Evolutionary conservation across 2,113 vertebrate genomes (phyloP).

Genomic region (Rhagologus leucostigma): DNA sequence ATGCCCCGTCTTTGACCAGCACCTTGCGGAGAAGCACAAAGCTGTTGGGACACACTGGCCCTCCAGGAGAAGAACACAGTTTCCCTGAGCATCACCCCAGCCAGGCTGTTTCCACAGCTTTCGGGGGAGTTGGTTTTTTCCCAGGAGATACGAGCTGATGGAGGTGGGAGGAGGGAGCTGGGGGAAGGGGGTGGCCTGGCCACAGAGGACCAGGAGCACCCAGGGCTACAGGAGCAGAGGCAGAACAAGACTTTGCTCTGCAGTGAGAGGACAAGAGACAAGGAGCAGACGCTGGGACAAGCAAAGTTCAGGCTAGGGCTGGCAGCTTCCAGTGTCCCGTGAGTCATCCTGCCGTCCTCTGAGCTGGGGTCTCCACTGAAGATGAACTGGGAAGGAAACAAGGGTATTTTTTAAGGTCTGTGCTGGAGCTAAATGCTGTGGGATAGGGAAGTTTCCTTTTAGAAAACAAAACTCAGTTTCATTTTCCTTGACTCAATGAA

Average conservation of each 20-base stretch:
- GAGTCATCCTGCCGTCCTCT: background rate
- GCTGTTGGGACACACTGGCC: background rate
- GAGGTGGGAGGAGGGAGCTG: background rate
- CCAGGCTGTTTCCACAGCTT: background rate
- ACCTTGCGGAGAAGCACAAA: background rate
- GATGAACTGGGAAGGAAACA: background rate
- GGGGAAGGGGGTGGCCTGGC: background rate
- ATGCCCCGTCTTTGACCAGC: background rate
- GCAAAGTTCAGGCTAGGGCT: background rate
- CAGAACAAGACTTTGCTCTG: background rate
- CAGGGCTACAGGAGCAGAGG: background rate
- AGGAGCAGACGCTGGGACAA: accelerated
- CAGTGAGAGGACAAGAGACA: no score
- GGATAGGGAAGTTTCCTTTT: background rate
- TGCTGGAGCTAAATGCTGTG: accelerated
- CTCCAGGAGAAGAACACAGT: background rate
- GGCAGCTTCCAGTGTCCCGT: accelerated
- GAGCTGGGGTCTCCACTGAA: background rate
- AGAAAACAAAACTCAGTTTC: background rate
- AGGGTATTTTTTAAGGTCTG: background rate
- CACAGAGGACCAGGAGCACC: no score
- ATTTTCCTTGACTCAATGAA: background rate
- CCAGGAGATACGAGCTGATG: background rate
- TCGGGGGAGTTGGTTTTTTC: background rate
- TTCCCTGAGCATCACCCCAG: background rate